A percentile compares a stretch with the other conserved stretches of the same genome.
phyloP scores from a whole-genome alignment of 2,888 invertebrate genomes.

The Sepioteuthis lessoniana region DNA sequence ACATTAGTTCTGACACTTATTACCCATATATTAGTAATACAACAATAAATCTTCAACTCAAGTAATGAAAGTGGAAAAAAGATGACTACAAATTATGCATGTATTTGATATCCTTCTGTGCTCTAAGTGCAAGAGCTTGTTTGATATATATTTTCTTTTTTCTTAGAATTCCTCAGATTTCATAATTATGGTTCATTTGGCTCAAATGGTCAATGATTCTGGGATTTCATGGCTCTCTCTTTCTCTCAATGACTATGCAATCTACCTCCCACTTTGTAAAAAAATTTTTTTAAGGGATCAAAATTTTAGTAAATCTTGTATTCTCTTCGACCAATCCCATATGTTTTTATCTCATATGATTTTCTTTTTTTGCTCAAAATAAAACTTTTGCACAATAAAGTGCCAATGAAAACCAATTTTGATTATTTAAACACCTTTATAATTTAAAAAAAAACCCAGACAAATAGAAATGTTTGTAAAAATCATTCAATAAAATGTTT shows the following conservation, averaged over 20 bases:
- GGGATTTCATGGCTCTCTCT: background rate
- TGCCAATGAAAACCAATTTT: too few relatives aligned
- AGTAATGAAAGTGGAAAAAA: background rate
- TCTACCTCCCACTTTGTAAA: constrained; percentile 3
- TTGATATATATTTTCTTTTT: background rate
- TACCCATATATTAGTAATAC: background rate
- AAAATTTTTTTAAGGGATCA: background rate
- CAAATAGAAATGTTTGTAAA: too few relatives aligned
- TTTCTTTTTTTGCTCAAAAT: background rate
- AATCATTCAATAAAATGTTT: too few relatives aligned
- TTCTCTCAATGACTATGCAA: constrained; percentile 5
- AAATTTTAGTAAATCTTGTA: background rate
- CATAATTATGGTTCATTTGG: background rate
- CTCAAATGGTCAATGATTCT: background rate
- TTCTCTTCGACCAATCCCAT: background rate
- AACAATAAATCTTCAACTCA: background rate
- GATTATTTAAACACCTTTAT: too few relatives aligned
- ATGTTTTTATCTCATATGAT: background rate
- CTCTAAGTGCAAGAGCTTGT: background rate
- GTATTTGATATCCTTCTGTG: background rate
- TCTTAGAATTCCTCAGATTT: background rate
- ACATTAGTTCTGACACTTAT: background rate
- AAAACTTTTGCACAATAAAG: too few relatives aligned
- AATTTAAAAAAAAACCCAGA: too few relatives aligned
- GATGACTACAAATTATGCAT: background rate